Evolutionary conservation across 2,888 invertebrate genomes (phyloP), one percentile per base, ranked within the genome.

Genomic region (Drosophila anomelani): DNA sequence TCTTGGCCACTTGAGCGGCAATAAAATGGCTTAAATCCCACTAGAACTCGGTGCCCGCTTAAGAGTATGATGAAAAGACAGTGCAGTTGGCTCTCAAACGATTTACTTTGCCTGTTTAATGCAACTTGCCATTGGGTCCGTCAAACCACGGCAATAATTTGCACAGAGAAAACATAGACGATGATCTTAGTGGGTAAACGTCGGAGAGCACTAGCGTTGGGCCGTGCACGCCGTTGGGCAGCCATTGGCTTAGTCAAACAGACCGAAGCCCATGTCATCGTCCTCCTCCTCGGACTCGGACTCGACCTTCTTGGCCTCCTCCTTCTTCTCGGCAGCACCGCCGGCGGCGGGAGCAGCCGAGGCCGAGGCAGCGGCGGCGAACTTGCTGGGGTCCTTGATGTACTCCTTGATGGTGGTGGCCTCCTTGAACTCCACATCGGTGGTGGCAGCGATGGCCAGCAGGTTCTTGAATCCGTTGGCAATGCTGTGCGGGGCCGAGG

Each of bases 381-480:
- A 99, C 94, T 98, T 99, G 93, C 96, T 96, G 60, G 99, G 99
- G 94, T 99, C 98, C 95, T 97, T 97, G 92, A 98, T 95, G 93
- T 94, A 98, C 93, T 97, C 97, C 94, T 97, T 98, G 93, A 98
- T 96, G 90, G 97, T 97, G 57, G 95, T 94, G 51, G 99, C 99
- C 93, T 99, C 97, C 93, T 97, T 95, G 94, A 99, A 99, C 76
- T 97, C 96, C 78, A 99, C 95, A 75, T 99, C 98, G 63, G 99
- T 99, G 90, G 95, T 97, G 66, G 98, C 98, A 89, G 99, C 99
- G 90, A 99, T 94, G 79, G 99, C 98, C 94, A 99, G 94, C 91
- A 99, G 94, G 93, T 98, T 99, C 95, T 98, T 99, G 95, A 99
- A 98, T 78, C 99, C 99, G 91, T 99, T 98, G 93, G 97, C 97